These are phyloP conservation scores for Pomacea maculata DNA, from an alignment of 1,140 invertebrate genomes.

Conservation along the genomic window DNA sequence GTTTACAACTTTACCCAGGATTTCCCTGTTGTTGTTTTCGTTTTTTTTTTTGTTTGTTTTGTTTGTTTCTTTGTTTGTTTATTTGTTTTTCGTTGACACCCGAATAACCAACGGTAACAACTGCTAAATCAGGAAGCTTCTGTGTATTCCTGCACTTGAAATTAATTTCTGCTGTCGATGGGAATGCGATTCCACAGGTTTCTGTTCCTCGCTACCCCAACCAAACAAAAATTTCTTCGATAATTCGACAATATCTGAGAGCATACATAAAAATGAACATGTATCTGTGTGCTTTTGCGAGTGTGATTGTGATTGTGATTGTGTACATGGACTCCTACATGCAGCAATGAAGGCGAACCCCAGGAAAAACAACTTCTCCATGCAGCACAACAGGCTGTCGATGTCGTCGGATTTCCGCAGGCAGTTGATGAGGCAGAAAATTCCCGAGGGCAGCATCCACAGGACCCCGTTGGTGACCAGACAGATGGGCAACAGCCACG, in stretches of 20 bases:
- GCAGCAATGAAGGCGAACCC: slow-evolving; percentile 1
- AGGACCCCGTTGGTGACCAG: slow-evolving; percentile 6
- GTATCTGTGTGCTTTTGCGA: no score
- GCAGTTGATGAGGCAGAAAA: not conserved
- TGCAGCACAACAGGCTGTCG: not conserved
- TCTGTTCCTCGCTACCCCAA: not conserved
- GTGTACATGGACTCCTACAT: not conserved
- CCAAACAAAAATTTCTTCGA: not conserved
- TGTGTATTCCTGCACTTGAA: no score
- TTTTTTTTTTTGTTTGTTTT: no score
- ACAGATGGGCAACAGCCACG: not conserved
- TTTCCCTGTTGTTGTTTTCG: no score
- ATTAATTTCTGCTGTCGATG: no score
- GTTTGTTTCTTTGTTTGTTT: no score
- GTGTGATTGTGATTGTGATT: not conserved
- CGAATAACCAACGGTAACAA: no score
- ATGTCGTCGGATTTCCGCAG: not conserved
- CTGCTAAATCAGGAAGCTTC: no score
- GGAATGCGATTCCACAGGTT: no score
- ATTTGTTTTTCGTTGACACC: no score
- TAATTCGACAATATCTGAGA: not conserved
- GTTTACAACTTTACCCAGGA: no score
- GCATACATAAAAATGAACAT: not conserved
- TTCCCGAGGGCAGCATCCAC: not conserved
- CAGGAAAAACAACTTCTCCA: slow-evolving; percentile 1